Conservation (phyloP, 92 coral and sea anemone genomes). For the Porites lobata region DNA sequence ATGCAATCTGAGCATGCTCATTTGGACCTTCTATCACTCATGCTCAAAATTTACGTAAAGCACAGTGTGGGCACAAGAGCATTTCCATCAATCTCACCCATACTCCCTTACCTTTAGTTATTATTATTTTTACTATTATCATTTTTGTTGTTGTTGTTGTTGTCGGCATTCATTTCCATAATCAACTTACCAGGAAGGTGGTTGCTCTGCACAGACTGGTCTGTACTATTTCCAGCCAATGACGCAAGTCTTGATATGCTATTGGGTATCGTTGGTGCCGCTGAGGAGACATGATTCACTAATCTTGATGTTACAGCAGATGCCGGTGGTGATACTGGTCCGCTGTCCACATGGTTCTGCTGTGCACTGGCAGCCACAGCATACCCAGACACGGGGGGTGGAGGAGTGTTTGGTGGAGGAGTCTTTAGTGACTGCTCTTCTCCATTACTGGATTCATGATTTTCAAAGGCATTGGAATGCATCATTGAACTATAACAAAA, state of each 20-base stretch:
- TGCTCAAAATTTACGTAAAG: too few relatives aligned
- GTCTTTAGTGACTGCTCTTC: constrained; percentile 74
- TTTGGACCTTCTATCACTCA: too few relatives aligned
- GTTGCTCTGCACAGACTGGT: constrained; percentile 40
- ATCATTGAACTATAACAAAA: constrained; percentile 56
- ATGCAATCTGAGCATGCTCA: too few relatives aligned
- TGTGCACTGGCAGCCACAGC: constrained; percentile 95
- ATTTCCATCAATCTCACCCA: too few relatives aligned
- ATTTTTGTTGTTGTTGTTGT: too few relatives aligned
- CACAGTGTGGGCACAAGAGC: too few relatives aligned
- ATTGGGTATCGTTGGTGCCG: constrained; percentile 50
- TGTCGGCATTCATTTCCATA: too few relatives aligned
- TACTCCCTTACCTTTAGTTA: too few relatives aligned
- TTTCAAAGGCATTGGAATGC: constrained; percentile 79
- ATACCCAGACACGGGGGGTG: constrained; percentile 97
- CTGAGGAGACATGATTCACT: constrained; percentile 78
- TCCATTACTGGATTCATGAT: constrained; percentile 86
- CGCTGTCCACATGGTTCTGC: constrained; percentile 86
- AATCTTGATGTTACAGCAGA: constrained; percentile 58
- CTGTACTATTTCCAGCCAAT: constrained; percentile 61
- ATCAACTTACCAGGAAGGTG: constrained; percentile 53
- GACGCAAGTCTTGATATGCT: constrained; percentile 46
- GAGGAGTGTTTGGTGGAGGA: constrained; percentile 78
- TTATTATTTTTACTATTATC: too few relatives aligned
- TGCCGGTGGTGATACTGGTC: constrained; percentile 59